These are phyloP conservation scores for Ips nitidus DNA, from an alignment of 1,140 invertebrate genomes.

Conservation along the genomic window DNA sequence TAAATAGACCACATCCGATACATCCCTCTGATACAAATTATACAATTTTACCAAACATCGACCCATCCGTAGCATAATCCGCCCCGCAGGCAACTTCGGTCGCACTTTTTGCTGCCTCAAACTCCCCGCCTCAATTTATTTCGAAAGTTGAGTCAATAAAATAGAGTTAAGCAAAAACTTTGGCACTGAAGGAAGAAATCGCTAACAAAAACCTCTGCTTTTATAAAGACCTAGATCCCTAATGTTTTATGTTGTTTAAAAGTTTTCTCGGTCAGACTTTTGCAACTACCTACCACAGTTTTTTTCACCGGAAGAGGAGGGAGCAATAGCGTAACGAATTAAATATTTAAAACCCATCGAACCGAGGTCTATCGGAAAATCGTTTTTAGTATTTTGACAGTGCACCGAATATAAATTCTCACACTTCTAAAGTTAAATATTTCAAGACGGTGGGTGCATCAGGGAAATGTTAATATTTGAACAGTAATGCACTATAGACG, in stretches of 20 bases:
- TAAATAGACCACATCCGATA: too few relatives aligned
- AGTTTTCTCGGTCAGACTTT: background rate
- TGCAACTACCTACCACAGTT: too few relatives aligned
- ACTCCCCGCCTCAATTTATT: conserved; percentile 10
- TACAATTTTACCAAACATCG: conserved; percentile 1
- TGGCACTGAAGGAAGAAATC: conserved; percentile 6
- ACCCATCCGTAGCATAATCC: background rate
- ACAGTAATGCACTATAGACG: conserved; percentile 9
- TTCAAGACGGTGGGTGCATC: conserved; percentile 12
- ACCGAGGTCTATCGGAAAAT: background rate
- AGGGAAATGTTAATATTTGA: conserved; percentile 20
- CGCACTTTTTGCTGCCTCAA: conserved; percentile 7
- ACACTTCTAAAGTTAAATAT: conserved; percentile 15
- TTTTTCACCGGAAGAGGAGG: too few relatives aligned
- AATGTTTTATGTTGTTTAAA: conserved; percentile 20
- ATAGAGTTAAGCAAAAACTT: conserved; percentile 22
- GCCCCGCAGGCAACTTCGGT: background rate
- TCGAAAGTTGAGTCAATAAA: conserved; percentile 17
- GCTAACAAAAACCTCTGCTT: conserved; percentile 1
- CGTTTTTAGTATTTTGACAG: background rate
- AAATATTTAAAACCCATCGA: too few relatives aligned
- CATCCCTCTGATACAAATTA: background rate
- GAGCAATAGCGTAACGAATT: too few relatives aligned
- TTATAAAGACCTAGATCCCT: conserved; percentile 13
- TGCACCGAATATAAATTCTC: conserved; percentile 12